Conservation (phyloP, 2,113 vertebrate species). For the Oreocharis arfaki region DNA sequence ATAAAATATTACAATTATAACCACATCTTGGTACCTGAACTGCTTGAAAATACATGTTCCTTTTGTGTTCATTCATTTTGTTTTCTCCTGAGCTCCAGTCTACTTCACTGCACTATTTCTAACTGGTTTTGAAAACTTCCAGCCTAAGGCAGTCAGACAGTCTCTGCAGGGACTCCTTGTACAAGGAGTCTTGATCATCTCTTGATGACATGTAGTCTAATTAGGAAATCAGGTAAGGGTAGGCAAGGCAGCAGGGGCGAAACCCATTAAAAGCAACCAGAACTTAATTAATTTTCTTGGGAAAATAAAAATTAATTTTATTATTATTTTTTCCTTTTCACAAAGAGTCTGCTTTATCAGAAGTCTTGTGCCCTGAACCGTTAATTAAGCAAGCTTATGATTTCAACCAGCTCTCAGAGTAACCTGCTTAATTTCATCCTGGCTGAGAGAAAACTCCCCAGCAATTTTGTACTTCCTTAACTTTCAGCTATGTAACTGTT, state of each 20-base stretch:
- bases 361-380: background rate
- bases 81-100: background rate
- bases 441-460: background rate
- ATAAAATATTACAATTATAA: background rate
- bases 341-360: background rate
- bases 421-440: background rate
- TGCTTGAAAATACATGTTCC: background rate
- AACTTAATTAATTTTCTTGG: slow-evolving; percentile 11
- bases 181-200: background rate
- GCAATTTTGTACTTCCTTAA: background rate
- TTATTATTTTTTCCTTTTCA: background rate
- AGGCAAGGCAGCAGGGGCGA: slow-evolving; percentile 3
- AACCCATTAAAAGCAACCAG: background rate
- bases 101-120: background rate
- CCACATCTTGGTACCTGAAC: background rate
- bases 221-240: slow-evolving; percentile 1
- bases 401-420: background rate
- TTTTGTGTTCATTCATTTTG: background rate
- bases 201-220: background rate
- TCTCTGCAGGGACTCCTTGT: background rate
- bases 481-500: background rate
- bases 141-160: background rate
- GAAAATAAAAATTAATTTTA: background rate
- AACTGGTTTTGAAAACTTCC: background rate
- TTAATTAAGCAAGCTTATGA: background rate